phyloP scores from a whole-genome alignment of 2,113 vertebrate species.

The Gymnobelideus leadbeateri region DNA sequence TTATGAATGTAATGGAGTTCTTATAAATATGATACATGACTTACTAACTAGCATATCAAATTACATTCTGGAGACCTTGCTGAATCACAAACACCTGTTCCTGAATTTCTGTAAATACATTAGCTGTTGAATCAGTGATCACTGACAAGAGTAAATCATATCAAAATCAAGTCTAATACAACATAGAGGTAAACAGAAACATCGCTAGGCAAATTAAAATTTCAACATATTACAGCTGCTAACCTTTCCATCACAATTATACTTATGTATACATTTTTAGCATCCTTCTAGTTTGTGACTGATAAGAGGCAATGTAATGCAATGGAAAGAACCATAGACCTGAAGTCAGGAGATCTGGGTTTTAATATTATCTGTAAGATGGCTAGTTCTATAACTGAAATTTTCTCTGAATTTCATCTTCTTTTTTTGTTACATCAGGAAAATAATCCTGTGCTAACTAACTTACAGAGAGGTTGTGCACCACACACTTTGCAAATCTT shows the following conservation, averaged over 20 bases:
- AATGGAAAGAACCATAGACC: background rate
- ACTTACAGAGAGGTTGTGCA: background rate
- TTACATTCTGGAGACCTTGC: constrained; percentile 63
- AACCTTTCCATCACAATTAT: constrained; percentile 77
- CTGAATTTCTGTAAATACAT: constrained; percentile 75
- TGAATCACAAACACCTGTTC: constrained; percentile 74
- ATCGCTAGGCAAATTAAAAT: constrained; percentile 79
- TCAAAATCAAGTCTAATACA: constrained; percentile 66
- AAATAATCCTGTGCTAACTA: background rate
- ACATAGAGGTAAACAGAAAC: constrained; percentile 68
- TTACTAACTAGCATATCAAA: constrained; percentile 61
- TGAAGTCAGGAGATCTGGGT: background rate
- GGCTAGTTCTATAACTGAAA: background rate
- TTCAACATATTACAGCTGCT: constrained; percentile 69
- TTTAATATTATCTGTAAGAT: constrained; percentile 7
- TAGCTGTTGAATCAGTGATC: constrained; percentile 76
- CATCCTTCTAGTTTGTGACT: background rate
- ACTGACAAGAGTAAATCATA: constrained; percentile 71
- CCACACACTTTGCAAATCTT: background rate
- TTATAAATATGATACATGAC: constrained; percentile 70
- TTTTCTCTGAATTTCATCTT: background rate
- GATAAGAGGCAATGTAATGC: background rate
- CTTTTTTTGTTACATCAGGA: background rate
- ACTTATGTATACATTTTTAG: constrained; percentile 40
- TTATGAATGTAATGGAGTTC: constrained; percentile 70